Evolutionary conservation across 2,888 invertebrate species (phyloP), one percentile per base, ranked within the genome.

Genomic region (Caenorhabditis zanzibari): DNA sequence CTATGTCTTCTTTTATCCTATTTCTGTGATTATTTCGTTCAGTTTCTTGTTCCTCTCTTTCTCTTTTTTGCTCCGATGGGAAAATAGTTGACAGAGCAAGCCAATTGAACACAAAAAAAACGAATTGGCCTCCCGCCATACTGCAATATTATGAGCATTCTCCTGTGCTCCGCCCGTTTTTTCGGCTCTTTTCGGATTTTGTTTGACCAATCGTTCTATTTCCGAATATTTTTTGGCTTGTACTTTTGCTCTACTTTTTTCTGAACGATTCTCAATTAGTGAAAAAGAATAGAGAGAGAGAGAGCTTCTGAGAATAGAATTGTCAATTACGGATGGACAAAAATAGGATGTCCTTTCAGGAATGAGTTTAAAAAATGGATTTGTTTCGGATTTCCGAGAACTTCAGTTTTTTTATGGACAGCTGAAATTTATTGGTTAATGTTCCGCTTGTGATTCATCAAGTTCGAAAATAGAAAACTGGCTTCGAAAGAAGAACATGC

Each of bases 1-100:
- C 71, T 44, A 24, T 19, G 14, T 28, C 14, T 14, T 24, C 16
- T 49, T 38, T 22, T 49, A 14, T 61, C 28, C n/a, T 28, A 35
- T 22, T 41, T 52, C 76, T 68, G 68, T 77, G 77, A 77, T 77
- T 71, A 77, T 77, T 77, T 79, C 47, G 71, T 77, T 77, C 66
- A 41, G n/a, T 28, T 49, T 64, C 19, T 56, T n/a, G n/a, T n/a
- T n/a, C n/a, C n/a, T 19, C 66, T 32, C 47, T 26, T 7, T 16
- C 32, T 6, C 38, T 19, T 52, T 24, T 24, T 9, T 35, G 22
- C 49, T 32, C 28, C 49, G 66, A 49, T 38, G 19, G n/a, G 24
- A 68, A 59, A 75, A 76, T 76, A 76, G 58, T 68, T 76, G 76
- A 68, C 75, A 68, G 61, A 35, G 68, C 68, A 76, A 76, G 76